phyloP scores from a whole-genome alignment of 2,113 vertebrate genomes.

The Corythaixoides concolor region DNA sequence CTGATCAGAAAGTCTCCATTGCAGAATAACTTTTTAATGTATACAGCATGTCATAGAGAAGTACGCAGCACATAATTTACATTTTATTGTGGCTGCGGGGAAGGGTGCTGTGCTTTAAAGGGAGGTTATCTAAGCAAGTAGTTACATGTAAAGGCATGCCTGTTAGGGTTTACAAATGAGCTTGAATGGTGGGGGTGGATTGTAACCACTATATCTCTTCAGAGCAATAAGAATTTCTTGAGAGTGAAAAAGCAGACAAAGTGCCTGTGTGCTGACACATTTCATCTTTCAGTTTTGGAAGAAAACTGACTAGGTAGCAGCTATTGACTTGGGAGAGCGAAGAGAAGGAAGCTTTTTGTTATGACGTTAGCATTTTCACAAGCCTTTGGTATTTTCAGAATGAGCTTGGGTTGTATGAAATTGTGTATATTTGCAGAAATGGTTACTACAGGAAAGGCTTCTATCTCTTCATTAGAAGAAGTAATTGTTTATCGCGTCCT shows the following conservation, averaged over 20 bases:
- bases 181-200: not conserved
- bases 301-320: not conserved
- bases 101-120: conserved; percentile 34
- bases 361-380: not conserved
- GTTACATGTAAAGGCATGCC: conserved; percentile 23
- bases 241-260: not conserved
- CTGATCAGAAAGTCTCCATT: not conserved
- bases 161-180: conserved; percentile 9
- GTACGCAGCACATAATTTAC: not conserved
- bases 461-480: conserved; percentile 5
- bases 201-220: not conserved
- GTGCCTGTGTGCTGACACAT: not conserved
- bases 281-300: not conserved
- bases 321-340: not conserved
- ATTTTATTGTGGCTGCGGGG: conserved; percentile 37
- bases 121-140: conserved; percentile 16
- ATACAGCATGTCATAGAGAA: not conserved
- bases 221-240: not conserved
- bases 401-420: conserved; percentile 12
- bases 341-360: not conserved
- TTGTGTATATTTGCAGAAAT: not conserved
- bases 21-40: not conserved
- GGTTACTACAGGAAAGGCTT: not conserved
- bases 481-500: not conserved
- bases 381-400: not conserved